Evolutionary conservation across 2,113 vertebrate genomes (phyloP).

Genomic region (Echinops telfairi): DNA sequence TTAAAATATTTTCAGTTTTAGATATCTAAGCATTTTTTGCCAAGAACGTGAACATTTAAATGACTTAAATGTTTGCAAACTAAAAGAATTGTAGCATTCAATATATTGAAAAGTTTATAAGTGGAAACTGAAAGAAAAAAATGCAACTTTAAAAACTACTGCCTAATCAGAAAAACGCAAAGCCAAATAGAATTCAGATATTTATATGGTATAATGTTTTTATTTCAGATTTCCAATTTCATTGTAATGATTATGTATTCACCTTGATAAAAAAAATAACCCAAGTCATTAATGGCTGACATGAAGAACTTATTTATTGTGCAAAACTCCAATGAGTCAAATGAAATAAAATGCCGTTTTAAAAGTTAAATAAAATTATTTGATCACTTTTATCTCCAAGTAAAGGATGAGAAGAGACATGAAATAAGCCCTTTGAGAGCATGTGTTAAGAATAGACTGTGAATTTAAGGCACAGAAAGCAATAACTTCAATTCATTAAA

Average conservation of each 20-base stretch:
- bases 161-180: neutral
- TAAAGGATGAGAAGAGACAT: neutral
- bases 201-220: neutral
- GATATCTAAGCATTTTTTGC: neutral
- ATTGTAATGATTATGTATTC: neutral
- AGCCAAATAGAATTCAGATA: neutral
- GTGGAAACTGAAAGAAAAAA: neutral
- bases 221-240: neutral
- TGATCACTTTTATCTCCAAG: neutral
- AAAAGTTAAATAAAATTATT: slow-evolving; percentile 9
- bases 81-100: neutral
- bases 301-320: neutral
- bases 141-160: slow-evolving; percentile 6
- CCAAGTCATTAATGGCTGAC: neutral
- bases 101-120: neutral
- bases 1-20: slow-evolving; percentile 45
- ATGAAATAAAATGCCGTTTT: slow-evolving; percentile 9
- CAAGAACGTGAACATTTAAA: neutral
- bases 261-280: neutral
- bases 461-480: neutral
- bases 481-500: neutral
- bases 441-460: neutral
- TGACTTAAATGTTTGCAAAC: neutral
- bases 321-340: neutral
- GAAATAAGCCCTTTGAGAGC: neutral